These are phyloP conservation scores for Catostylus mosaicus DNA, from an alignment of 30 jellyfish, hydroid and myxozoan species.

Conservation along the genomic window DNA sequence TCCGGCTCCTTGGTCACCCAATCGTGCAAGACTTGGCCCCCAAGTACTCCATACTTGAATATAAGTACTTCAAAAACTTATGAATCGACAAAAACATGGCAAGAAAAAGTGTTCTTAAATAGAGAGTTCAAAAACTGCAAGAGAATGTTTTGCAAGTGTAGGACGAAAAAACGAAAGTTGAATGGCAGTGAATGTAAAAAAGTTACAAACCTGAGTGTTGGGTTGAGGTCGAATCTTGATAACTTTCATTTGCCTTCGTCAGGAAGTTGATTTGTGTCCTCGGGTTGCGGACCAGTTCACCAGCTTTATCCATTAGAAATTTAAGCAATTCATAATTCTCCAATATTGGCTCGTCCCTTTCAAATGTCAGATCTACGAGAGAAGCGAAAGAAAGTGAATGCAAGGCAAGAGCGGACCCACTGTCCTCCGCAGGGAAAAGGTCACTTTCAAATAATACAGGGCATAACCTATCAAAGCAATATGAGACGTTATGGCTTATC, in stretches of 20 bases:
- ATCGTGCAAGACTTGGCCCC: too few relatives aligned
- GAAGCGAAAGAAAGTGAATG: background rate
- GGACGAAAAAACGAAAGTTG: background rate
- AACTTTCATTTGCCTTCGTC: background rate
- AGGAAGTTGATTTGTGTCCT: background rate
- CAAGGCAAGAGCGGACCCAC: background rate
- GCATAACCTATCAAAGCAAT: too few relatives aligned
- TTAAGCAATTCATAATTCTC: background rate
- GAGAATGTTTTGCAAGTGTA: background rate
- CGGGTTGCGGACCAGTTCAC: background rate
- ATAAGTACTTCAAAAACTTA: too few relatives aligned
- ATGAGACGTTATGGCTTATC: background rate
- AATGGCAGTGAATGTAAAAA: background rate
- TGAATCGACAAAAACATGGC: background rate
- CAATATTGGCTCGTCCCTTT: background rate
- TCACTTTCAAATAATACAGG: background rate
- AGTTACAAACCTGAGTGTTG: background rate
- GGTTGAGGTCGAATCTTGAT: background rate
- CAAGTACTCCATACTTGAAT: too few relatives aligned
- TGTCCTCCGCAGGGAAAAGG: background rate
- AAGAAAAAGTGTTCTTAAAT: background rate
- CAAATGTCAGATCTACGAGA: background rate
- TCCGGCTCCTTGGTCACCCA: too few relatives aligned
- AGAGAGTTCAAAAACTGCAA: background rate
- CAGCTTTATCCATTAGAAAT: background rate